Evolutionary conservation across 2,888 invertebrate genomes (phyloP).

Genomic region (Limnephilus lunatus): DNA sequence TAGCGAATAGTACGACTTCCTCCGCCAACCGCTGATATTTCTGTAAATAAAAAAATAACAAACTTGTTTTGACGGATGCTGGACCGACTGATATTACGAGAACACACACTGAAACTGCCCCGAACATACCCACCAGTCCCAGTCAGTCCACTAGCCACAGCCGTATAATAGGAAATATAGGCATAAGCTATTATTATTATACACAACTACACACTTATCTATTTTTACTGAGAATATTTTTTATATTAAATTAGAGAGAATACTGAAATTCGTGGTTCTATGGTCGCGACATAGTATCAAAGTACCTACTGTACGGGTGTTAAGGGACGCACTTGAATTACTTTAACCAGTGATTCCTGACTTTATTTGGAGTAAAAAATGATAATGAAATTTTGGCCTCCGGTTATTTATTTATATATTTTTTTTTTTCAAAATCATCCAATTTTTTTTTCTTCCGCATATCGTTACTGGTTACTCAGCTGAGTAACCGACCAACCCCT

Average conservation of each 20-base stretch:
- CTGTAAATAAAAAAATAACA: slow-evolving; percentile 46
- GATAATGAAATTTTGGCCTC: too few relatives aligned
- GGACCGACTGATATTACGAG: slow-evolving; percentile 25
- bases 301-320: too few relatives aligned
- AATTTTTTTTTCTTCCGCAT: too few relatives aligned
- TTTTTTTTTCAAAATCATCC: too few relatives aligned
- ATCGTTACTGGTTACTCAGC: too few relatives aligned
- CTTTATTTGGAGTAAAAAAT: too few relatives aligned
- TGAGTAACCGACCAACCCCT: too few relatives aligned
- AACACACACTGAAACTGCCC: background rate
- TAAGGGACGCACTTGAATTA: too few relatives aligned
- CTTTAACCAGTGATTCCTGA: too few relatives aligned
- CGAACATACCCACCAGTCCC: background rate
- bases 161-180: background rate
- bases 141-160: background rate
- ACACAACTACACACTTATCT: background rate
- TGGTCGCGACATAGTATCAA: too few relatives aligned
- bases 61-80: slow-evolving; percentile 56
- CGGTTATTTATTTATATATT: too few relatives aligned
- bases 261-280: too few relatives aligned
- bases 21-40: slow-evolving; percentile 50
- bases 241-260: background rate
- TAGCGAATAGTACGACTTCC: slow-evolving; percentile 52
- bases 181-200: background rate
- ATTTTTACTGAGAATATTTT: background rate